A percentile compares a stretch with the other conserved stretches of the same genome.
These are phyloP conservation scores for Aeoliscus strigatus DNA, from an alignment of 2,797 vertebrate genomes.

Conservation along the genomic window DNA sequence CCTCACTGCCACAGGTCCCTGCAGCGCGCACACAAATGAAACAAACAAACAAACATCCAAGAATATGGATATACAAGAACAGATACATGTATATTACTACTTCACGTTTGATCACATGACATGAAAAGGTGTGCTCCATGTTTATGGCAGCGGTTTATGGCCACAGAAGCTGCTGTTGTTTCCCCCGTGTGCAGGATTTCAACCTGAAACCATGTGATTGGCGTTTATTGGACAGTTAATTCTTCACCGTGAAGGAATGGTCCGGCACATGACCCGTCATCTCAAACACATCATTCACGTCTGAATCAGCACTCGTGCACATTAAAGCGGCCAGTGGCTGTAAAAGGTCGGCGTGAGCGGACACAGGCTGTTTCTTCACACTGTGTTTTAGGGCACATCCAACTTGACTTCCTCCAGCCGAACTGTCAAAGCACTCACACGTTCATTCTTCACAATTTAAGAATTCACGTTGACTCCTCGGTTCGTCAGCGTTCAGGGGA, in stretches of 20 bases:
- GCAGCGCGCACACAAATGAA: too few species aligned
- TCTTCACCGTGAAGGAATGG: slow-evolving; percentile 29
- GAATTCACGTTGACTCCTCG: too few species aligned
- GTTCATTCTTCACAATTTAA: too few species aligned
- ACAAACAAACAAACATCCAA: not conserved
- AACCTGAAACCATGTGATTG: slow-evolving; percentile 56
- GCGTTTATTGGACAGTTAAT: slow-evolving; percentile 42
- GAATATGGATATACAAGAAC: too few species aligned
- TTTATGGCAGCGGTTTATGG: slow-evolving; percentile 46
- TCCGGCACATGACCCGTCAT: slow-evolving; percentile 18
- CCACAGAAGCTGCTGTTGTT: slow-evolving; percentile 6
- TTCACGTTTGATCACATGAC: too few species aligned
- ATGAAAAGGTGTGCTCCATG: not conserved
- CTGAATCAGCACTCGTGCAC: slow-evolving; percentile 10
- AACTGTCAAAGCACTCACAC: too few species aligned
- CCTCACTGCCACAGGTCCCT: slow-evolving; percentile 57
- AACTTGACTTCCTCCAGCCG: too few species aligned
- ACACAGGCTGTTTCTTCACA: too few species aligned
- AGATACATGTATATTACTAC: not conserved
- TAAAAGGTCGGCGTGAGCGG: too few species aligned
- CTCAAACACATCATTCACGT: slow-evolving; percentile 8
- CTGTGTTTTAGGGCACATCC: too few species aligned
- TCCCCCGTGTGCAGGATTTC: slow-evolving; percentile 17
- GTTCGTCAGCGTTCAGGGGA: too few species aligned
- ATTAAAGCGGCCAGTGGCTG: too few species aligned